Conservation (phyloP, 1,140 invertebrate species). For the Drosophila ohnishii region DNA sequence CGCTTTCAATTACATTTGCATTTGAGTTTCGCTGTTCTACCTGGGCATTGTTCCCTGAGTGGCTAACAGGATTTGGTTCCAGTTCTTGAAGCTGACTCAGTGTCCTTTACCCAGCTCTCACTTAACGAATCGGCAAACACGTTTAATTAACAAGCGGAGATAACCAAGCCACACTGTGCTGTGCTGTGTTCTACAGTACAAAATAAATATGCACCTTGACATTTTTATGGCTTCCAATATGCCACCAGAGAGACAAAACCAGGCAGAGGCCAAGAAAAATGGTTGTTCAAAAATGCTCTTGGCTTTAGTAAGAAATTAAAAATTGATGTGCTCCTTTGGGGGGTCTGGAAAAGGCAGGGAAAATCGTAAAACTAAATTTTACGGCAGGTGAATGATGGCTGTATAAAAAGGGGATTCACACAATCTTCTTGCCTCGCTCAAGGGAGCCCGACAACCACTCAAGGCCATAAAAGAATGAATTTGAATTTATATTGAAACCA, state of each 20-base stretch:
- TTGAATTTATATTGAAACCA: constrained; percentile 44
- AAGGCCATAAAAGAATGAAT: constrained; percentile 39
- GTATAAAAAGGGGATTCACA: not conserved
- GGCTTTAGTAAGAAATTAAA: constrained; percentile 50
- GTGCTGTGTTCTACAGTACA: not conserved
- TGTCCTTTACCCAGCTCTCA: constrained; percentile 3
- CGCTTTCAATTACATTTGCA: constrained; percentile 21
- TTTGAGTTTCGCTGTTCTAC: constrained; percentile 24
- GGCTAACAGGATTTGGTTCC: not conserved
- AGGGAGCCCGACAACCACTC: not conserved
- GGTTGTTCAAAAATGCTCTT: constrained; percentile 13
- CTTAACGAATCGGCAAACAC: constrained; percentile 42
- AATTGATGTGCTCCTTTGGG: constrained; percentile 41
- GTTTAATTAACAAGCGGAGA: constrained; percentile 48
- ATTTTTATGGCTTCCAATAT: constrained; percentile 54
- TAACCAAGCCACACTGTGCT: constrained; percentile 1
- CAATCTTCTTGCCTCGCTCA: constrained; percentile 2
- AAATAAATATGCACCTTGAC: constrained; percentile 41
- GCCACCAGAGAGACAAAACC: constrained; percentile 8
- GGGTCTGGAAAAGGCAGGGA: constrained; percentile 1
- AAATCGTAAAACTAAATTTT: constrained; percentile 59
- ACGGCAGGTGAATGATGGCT: constrained; percentile 33
- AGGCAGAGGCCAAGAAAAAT: constrained; percentile 7
- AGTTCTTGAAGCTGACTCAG: not conserved
- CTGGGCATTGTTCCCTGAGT: not conserved